Evolutionary conservation across 2,888 invertebrate genomes (phyloP).

Genomic region (Coenonympha glycerion): DNA sequence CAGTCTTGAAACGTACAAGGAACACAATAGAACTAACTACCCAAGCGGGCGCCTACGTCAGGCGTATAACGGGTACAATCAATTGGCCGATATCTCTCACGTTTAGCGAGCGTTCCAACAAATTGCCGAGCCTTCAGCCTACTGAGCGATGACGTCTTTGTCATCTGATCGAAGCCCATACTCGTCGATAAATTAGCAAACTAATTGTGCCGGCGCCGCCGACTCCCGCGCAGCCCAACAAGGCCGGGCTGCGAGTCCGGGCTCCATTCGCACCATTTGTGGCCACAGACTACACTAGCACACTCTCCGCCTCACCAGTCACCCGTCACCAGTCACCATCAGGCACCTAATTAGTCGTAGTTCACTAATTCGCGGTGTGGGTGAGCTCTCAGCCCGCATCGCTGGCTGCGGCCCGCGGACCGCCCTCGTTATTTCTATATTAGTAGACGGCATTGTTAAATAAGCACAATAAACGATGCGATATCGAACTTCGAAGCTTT

Average conservation of each 20-base stretch:
- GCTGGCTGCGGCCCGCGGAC: conserved; percentile 42
- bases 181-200: conserved; percentile 43
- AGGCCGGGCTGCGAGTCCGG: too few relatives aligned
- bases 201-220: conserved; percentile 56
- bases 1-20: too few relatives aligned
- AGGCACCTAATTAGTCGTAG: conserved; percentile 67
- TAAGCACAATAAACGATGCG: conserved; percentile 14
- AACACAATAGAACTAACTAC: background rate
- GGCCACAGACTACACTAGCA: conserved; percentile 44
- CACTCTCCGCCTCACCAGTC: conserved; percentile 46
- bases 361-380: conserved; percentile 53
- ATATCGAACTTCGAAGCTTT: conserved; percentile 11
- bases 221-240: conserved; percentile 62
- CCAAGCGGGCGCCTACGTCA: too few relatives aligned
- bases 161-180: conserved; percentile 18
- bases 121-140: conserved; percentile 11
- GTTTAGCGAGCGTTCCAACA: conserved; percentile 1
- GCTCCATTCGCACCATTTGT: conserved; percentile 61
- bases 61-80: too few relatives aligned
- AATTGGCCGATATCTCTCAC: background rate
- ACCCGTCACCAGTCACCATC: too few relatives aligned
- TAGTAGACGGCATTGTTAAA: conserved; percentile 34
- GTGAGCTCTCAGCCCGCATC: conserved; percentile 64
- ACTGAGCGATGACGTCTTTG: conserved; percentile 15
- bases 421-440: conserved; percentile 57